Base-by-base conservation (phyloP, 1,140 invertebrate genomes). In the Pissodes strobi region DNA sequence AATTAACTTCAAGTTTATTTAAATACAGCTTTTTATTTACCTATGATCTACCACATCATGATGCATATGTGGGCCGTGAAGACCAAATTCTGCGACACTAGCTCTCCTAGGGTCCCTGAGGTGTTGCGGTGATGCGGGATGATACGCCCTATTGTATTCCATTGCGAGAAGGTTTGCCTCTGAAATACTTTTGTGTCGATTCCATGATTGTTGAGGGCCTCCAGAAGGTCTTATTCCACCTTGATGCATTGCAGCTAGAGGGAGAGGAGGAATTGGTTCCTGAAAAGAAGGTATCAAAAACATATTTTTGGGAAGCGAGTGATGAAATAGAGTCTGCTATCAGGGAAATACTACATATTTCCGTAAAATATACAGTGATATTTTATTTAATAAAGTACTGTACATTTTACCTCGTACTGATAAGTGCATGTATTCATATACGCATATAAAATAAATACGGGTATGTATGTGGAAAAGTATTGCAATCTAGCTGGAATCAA, bases 81-180 rank as follows among this genome's bases (percentile, higher is more conserved):
- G 84, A 6, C 82, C 82, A 37, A 84, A 87, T 60, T 88, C 86
- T 0, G 86, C 87, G 12, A 88, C 85, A 66, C 87, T 88, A 72
- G 84, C 86, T 27, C 87, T 75, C 41, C 86, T 79, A 48, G 84
- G 84, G 27, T 78, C 77, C 37, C 78, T 77, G 5, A 77, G 74
- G 6, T 76, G 76, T 55, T 80, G 74, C 1, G 78, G 71, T 1
- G 65, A 66, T 10, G 37, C 45, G 12, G 66, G 65, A 18, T 75
- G 67, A 19, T 69, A 71, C 8, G 64, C 56, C 60, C 71, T 59
- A 10, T 69, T 70, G 53, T 79, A 76, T 23, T 87, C 86, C 2
- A 80, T 77, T 2, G 86, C 83, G 8, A 92, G 75, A 1, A 92
- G 81, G 78, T 92, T 91, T 13, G 90, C 90, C 75, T 92, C 90